These are phyloP conservation scores for Argyresthia albistria DNA, from an alignment of 2,888 invertebrate species.

Conservation along the genomic window DNA sequence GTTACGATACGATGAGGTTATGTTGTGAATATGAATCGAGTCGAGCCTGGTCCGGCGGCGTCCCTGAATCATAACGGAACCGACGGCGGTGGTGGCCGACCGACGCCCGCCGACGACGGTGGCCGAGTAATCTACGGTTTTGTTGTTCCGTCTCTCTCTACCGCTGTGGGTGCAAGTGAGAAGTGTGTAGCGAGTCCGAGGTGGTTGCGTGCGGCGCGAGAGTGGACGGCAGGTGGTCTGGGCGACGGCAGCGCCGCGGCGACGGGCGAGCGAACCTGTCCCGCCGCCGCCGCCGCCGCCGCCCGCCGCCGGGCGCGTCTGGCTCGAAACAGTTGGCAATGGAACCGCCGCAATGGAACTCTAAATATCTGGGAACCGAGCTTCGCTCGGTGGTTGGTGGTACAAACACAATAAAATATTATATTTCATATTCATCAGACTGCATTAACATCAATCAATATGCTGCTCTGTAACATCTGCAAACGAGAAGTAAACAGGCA, in stretches of 20 bases:
- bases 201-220: background rate
- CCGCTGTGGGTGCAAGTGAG: background rate
- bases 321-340: too few species aligned
- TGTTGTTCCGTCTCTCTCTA: background rate
- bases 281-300: too few species aligned
- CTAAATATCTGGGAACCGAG: too few species aligned
- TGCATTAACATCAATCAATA: too few species aligned
- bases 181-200: too few species aligned
- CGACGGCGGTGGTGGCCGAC: conserved; percentile 46
- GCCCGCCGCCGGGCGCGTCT: too few species aligned
- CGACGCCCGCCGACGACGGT: conserved; percentile 41
- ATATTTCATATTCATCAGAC: too few species aligned
- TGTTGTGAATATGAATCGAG: conserved; percentile 11
- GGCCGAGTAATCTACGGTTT: background rate
- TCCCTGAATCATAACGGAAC: conserved; percentile 12
- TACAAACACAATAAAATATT: too few species aligned
- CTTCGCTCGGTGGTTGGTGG: too few species aligned
- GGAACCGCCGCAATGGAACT: too few species aligned
- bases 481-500: too few species aligned
- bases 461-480: too few species aligned
- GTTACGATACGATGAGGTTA: conserved; percentile 7
- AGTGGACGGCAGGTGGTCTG: background rate
- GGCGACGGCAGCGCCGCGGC: background rate
- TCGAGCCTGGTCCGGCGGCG: conserved; percentile 4
- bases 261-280: background rate